A percentile compares a stretch with the other conserved stretches of the same genome.
Conservation (phyloP, 2,797 vertebrate genomes). For the Rhynchotus rufescens region DNA sequence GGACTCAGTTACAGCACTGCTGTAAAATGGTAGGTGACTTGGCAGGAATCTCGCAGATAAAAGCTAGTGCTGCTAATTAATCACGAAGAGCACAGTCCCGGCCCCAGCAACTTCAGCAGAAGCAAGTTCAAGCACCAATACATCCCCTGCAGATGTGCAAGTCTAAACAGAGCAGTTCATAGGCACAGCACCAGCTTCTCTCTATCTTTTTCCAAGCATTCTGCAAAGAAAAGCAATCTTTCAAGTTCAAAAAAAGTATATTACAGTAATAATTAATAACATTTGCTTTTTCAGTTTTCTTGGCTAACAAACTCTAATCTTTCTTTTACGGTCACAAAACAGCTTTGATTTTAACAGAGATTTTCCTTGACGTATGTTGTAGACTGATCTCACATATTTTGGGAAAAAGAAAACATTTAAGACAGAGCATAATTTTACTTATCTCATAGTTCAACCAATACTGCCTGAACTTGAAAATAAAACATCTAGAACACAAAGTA, state of each 20-base stretch:
- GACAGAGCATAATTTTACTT: background rate
- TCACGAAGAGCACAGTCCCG: background rate
- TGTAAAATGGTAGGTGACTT: background rate
- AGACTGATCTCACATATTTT: background rate
- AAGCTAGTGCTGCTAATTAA: background rate
- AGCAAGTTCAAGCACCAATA: conserved; percentile 45
- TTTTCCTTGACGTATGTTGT: background rate
- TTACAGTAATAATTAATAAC: background rate
- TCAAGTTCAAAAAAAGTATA: background rate
- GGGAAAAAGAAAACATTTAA: background rate
- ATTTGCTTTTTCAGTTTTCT: conserved; percentile 8
- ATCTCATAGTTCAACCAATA: background rate
- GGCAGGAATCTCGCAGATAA: conserved; percentile 28
- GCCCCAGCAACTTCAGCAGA: conserved; percentile 1
- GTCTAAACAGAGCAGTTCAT: conserved; percentile 43
- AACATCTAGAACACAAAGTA: background rate
- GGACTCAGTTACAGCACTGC: background rate
- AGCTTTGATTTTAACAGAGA: background rate
- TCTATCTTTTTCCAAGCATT: background rate
- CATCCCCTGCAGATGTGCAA: conserved; percentile 48
- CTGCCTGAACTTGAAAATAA: background rate
- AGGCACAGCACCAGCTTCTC: background rate
- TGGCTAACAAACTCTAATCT: background rate
- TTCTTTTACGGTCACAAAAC: background rate
- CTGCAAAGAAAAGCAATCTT: conserved; percentile 4